Evolutionary conservation across 2,888 invertebrate species (phyloP), one percentile per base, ranked within the genome.

Genomic region (Luffia ferchaultella): DNA sequence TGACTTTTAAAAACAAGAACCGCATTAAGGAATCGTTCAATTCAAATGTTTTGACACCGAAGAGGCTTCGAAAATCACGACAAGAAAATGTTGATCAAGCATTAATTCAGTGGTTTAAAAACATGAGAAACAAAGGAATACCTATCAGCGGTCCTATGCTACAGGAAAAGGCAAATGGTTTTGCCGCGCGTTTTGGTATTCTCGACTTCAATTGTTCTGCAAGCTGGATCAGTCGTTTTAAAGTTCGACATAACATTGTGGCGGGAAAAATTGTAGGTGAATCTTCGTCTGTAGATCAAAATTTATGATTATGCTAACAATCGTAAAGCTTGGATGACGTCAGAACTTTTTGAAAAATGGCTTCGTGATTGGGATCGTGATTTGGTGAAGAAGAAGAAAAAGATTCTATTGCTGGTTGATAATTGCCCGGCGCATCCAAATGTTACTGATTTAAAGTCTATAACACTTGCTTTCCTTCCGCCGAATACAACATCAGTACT

Each of bases 191-290:
- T 15, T 16, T 15, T 15, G 44, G 44, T 52, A 57, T 52, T 44
- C 47, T 45, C 17, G 48, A 57, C 45, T 55, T 58, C 43, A 50
- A 47, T 40, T 57, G 55, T 51, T 57, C 55, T 46, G 48, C 51
- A 45, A 53, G 53, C 52, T 58, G 57, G 55, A 52, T 58, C 20
- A 51, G 52, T 41, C 54, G 55, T 54, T 58, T 55, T 49, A 52
- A 52, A 49, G 53, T 51, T 52, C 52, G 55, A 52, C 57, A 58
- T 54, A 54, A 56, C 49, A 55, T 56, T 52, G 54, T 53, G 42
- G 50, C 47, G 30, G 53, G 55, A 51, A 56, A 56, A 52, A 50
- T 55, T 50, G 49, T 20, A 50, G 53, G 54, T 48, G n/a, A 41
- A 48, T 17, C 41, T 48, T 42, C 42, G 18, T 42, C 41, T 9